Percentiles rank a stretch among this genome's conserved stretches.
phyloP scores from a whole-genome alignment of 2,797 vertebrate species.

The Gallinago solitaria region DNA sequence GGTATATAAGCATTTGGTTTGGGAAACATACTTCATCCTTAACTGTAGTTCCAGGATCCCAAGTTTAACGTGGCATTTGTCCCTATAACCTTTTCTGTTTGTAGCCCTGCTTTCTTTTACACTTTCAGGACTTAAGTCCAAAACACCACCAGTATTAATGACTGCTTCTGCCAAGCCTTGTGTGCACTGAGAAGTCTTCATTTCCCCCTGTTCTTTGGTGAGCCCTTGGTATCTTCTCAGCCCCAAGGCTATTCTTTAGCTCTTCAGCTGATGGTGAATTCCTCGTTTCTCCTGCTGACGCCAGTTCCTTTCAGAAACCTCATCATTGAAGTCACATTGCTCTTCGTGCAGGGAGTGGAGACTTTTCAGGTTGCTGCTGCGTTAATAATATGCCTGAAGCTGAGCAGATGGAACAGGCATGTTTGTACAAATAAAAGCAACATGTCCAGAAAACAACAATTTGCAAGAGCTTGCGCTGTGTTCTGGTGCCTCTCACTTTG shows the following conservation, averaged over 20 bases:
- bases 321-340: background rate
- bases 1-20: background rate
- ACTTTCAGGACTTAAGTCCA: background rate
- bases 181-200: background rate
- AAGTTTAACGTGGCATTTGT: background rate
- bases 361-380: background rate
- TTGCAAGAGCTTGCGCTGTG: background rate
- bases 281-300: background rate
- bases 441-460: background rate
- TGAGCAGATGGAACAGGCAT: constrained; percentile 15
- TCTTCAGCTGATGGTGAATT: fast-evolving
- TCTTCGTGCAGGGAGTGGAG: background rate
- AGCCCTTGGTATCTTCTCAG: background rate
- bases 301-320: background rate
- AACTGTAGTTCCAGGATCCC: background rate
- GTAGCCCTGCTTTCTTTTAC: background rate
- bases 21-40: background rate
- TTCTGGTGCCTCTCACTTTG: background rate
- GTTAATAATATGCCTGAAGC: background rate
- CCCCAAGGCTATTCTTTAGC: background rate
- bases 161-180: background rate
- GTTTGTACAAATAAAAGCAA: constrained; percentile 20
- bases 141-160: background rate
- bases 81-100: background rate
- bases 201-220: background rate